Evolutionary conservation across 2,888 invertebrate genomes (phyloP).

Genomic region (Anthrax anthrax): DNA sequence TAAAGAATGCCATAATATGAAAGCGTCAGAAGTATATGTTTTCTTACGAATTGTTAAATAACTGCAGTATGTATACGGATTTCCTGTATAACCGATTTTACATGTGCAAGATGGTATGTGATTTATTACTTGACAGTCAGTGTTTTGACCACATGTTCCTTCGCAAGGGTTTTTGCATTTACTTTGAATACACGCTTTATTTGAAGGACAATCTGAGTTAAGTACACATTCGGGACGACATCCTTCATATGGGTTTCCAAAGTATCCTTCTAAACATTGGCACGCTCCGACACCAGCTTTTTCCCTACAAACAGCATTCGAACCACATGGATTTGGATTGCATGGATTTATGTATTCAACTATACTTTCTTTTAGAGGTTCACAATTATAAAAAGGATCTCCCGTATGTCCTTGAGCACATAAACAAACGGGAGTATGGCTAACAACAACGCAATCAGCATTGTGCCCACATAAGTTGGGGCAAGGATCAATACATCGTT

Average conservation of each 20-base stretch:
- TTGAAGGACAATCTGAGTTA: conserved; percentile 57
- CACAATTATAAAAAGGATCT: conserved; percentile 60
- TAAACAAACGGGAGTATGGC: conserved; percentile 57
- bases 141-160: conserved; percentile 61
- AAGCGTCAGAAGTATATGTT: too few relatives aligned
- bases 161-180: conserved; percentile 69
- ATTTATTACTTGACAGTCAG: conserved; percentile 57
- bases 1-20: too few relatives aligned
- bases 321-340: conserved; percentile 47
- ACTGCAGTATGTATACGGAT: conserved; percentile 52
- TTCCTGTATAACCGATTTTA: conserved; percentile 54
- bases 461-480: conserved; percentile 54
- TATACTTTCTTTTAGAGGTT: conserved; percentile 25
- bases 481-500: conserved; percentile 65
- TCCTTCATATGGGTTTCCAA: conserved; percentile 64
- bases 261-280: conserved; percentile 53
- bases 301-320: conserved; percentile 58
- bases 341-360: conserved; percentile 40
- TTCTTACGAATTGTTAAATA: conserved; percentile 41
- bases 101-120: conserved; percentile 58
- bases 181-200: conserved; percentile 54
- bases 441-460: conserved; percentile 59
- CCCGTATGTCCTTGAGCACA: conserved; percentile 54
- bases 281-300: conserved; percentile 51
- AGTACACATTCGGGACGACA: conserved; percentile 61